Base-by-base conservation (phyloP, 2,113 vertebrate species). In the Takifugu flavidus region DNA sequence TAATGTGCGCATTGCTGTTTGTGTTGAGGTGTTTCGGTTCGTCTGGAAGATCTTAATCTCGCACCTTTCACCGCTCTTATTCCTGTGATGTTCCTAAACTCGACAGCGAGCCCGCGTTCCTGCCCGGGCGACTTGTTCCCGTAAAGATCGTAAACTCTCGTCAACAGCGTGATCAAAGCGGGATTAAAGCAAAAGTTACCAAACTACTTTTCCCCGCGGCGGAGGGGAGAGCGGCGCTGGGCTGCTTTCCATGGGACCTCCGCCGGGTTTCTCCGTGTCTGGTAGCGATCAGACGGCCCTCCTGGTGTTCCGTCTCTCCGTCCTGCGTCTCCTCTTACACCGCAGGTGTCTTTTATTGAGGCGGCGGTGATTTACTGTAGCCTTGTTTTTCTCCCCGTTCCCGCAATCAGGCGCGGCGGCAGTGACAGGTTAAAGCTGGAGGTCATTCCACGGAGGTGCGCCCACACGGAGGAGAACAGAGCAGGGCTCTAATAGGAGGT, bases 281-380 rank as follows among this genome's bases (percentile, higher is more conserved):
- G 87, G 76, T 65, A 89, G 81, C 72, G 82, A 87, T 89, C 87
- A 89, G 66, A 26, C 69, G 7, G 65, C 82, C 82, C 81, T 85
- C 79, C 74, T 65, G 81, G 86, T 85, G 82, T 77, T 82, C 79
- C 58, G 62, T 53, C 54, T 78, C 72, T 65, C 79, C 72, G 76
- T 84, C 81, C 76, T 65, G 59, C 75, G 61, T 86, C 79, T 88
- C 84, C 75, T 74, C 82, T 87, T 89, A 86, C 86, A 77, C 74
- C 44, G 62, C 88, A 89, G 89, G 89, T 91, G 88, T 86, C 82
- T 87, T 90, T 89, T 89, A 91, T 88, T 87, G 87, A 84, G 86
- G 76, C 75, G 27, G 60, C 27, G 26, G 72, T 89, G 85, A 91
- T 91, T 91, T 91, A 91, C 74, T 70, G 70, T 69, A 72, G 77